Percentiles rank a stretch among this genome's conserved stretches.
These are phyloP conservation scores for Ianthella basta DNA, from an alignment of 37 sponge, comb jelly and placozoan species.

Conservation along the genomic window DNA sequence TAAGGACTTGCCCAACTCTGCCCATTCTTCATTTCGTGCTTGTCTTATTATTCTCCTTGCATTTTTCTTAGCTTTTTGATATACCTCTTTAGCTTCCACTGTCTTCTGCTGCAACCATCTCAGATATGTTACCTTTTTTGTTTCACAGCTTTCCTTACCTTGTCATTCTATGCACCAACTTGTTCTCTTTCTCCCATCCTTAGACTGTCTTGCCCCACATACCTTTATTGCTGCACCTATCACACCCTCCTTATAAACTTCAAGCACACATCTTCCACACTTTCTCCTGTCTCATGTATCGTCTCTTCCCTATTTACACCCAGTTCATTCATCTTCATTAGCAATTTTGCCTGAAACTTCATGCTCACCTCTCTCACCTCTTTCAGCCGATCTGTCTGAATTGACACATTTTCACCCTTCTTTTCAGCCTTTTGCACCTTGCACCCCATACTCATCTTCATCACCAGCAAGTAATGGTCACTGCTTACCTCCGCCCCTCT, in stretches of 20 bases:
- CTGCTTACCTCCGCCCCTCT: constrained; percentile 25
- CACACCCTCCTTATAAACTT: too few relatives aligned
- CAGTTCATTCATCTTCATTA: constrained; percentile 15
- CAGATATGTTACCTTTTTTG: background rate
- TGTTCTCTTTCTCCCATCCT: background rate
- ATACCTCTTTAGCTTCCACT: too few relatives aligned
- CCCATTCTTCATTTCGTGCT: too few relatives aligned
- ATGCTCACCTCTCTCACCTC: background rate
- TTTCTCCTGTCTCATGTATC: background rate
- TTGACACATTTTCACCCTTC: constrained; percentile 3
- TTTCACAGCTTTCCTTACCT: constrained; percentile 1
- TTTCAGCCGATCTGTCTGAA: background rate
- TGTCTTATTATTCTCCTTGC: too few relatives aligned
- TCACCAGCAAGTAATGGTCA: constrained; percentile 31
- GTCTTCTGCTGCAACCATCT: too few relatives aligned
- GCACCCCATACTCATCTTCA: constrained; percentile 13
- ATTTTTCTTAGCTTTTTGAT: too few relatives aligned
- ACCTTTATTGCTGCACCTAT: too few relatives aligned
- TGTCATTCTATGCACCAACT: background rate
- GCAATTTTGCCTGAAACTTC: background rate
- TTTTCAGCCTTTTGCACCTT: constrained; percentile 6
- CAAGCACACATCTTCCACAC: constrained; percentile 11
- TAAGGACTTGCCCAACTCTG: too few relatives aligned
- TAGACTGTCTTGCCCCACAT: constrained; percentile 15
- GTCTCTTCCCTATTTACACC: background rate